Base-by-base conservation (phyloP, 2,113 vertebrate species). In the Tragelaphus imberbis region DNA sequence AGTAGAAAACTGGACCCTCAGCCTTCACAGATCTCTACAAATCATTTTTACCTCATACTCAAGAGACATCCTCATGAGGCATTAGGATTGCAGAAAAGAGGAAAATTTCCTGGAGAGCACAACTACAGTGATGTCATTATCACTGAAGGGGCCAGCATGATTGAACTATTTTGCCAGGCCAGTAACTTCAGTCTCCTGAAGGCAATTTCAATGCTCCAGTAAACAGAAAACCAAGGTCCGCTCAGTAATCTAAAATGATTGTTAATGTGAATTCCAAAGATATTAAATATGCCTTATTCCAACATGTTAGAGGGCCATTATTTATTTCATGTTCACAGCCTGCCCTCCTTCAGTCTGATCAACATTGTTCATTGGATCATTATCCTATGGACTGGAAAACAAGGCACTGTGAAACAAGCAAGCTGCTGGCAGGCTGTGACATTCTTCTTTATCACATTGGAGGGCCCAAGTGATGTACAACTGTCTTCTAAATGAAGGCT, bases 291-390 rank as follows among this genome's bases (percentile, higher is more conserved):
- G 59, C 91, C 96, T 95, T 93, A 97, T 90, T 93, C 97, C 93
- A 98, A 96, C 94, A 86, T 89, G 95, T 98, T 87, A 92, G 33
- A 97, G 91, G 33, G 82, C 95, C 84, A 90, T 40, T 97, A 85
- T 97, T 97, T 97, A 96, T 95, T 95, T 77, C 36, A 33, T 11
- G 96, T 58, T 88, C 94, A 92, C 84, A 94, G 53, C 21, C 84
- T 92, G 86, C 87, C 55, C 92, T 92, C 95, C 93, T 95, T 56
- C 58, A 68, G 44, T 84, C 82, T 80, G 65, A 98, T 90, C 51
- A 98, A 94, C 80, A 96, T 81, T 90, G 30, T 96, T 95, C n/a
- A 77, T 75, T 88, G 94, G 84, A 96, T 93, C 90, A 58, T 91
- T 75, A 87, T 63, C 91, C 55, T 96, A 95, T 93, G 68, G 58